Percentiles rank a stretch among this genome's conserved stretches.
phyloP scores from a whole-genome alignment of 2,113 vertebrate species.

The Balaeniceps rex region DNA sequence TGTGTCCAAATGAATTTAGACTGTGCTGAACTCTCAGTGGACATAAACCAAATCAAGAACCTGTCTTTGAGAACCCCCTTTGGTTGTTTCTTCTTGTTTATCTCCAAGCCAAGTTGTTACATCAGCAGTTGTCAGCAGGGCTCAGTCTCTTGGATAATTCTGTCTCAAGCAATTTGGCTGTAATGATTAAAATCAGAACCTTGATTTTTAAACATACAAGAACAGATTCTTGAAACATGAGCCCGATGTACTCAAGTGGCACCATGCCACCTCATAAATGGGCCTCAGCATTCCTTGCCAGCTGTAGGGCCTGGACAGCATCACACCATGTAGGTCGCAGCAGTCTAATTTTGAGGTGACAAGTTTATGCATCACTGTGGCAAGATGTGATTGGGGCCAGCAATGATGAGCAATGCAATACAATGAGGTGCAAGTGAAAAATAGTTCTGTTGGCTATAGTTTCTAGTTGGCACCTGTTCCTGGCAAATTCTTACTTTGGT shows the following conservation, averaged over 20 bases:
- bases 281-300: background rate
- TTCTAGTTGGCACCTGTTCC: background rate
- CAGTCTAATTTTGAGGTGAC: background rate
- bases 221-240: background rate
- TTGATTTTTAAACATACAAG: background rate
- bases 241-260: background rate
- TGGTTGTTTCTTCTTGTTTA: background rate
- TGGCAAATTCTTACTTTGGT: background rate
- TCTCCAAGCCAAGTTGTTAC: background rate
- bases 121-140: background rate
- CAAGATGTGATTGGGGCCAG: background rate
- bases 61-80: background rate
- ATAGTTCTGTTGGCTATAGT: background rate
- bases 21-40: background rate
- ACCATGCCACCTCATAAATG: background rate
- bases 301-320: fast-evolving
- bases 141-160: background rate
- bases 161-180: background rate
- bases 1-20: background rate
- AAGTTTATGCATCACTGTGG: background rate
- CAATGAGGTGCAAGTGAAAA: background rate
- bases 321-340: background rate
- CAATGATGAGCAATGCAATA: background rate
- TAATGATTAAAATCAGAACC: background rate
- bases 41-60: background rate